Conservation (phyloP, 2,113 vertebrate genomes). For the Piprites chloris region DNA sequence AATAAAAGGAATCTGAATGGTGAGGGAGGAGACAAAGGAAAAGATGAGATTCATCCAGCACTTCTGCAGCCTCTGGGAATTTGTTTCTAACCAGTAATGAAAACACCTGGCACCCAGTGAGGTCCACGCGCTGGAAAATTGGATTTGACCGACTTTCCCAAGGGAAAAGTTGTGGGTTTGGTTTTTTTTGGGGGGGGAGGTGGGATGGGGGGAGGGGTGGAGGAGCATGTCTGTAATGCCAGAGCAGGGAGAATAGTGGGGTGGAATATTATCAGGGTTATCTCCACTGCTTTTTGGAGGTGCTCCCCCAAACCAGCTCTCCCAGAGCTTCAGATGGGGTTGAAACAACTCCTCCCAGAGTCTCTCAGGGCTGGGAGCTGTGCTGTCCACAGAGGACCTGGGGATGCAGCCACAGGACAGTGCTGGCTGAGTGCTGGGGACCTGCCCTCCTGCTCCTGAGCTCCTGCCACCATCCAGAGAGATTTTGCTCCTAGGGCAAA, state of each 20-base stretch:
- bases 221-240: not conserved
- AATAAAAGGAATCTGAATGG: conserved; percentile 20
- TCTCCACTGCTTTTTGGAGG: not conserved
- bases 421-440: not conserved
- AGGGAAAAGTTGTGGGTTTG: not conserved
- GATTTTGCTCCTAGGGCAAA: not conserved
- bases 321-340: not conserved
- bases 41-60: not conserved
- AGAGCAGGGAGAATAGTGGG: not conserved
- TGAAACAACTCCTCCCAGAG: not conserved
- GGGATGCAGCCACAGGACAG: accelerated
- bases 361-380: not conserved
- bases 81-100: not conserved
- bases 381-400: accelerated
- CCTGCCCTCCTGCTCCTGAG: not conserved
- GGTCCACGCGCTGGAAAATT: not conserved
- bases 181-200: accelerated
- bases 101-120: not conserved
- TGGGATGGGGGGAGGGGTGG: no score
- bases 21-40: not conserved
- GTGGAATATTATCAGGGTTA: not conserved
- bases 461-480: accelerated
- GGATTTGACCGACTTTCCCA: not conserved
- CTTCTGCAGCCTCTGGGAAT: conserved; percentile 1
- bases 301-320: not conserved